Conservation (phyloP, 2,113 vertebrate species). For the Oncorhynchus masou region DNA sequence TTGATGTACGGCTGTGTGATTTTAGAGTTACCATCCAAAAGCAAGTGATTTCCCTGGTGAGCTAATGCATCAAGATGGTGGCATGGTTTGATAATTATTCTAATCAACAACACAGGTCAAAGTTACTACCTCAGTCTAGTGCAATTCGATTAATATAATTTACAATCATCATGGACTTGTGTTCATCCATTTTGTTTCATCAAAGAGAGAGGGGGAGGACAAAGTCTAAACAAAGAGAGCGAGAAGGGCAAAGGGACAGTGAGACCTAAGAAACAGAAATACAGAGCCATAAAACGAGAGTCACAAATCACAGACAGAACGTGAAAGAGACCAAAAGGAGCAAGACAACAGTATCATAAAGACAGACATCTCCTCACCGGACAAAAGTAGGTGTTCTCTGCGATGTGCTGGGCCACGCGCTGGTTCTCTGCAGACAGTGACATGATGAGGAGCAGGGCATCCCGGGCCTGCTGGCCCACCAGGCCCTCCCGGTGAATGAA, state of each 20-base stretch:
- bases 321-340: neutral
- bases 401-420: constrained; percentile 87
- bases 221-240: neutral
- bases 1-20: neutral
- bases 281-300: neutral
- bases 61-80: neutral
- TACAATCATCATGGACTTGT: too few relatives aligned
- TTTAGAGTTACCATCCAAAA: neutral
- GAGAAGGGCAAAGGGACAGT: neutral
- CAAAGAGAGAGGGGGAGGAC: neutral
- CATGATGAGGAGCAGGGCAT: constrained; percentile 95
- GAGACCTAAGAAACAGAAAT: neutral
- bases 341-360: neutral
- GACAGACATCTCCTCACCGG: constrained; percentile 59
- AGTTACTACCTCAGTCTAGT: too few relatives aligned
- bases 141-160: too few relatives aligned
- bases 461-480: constrained; percentile 93
- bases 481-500: constrained; percentile 93
- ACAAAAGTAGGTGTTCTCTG: constrained; percentile 95
- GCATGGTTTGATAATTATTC: too few relatives aligned
- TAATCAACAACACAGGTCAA: too few relatives aligned
- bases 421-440: constrained; percentile 91
- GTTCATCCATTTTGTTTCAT: too few relatives aligned
- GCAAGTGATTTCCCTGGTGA: constrained; percentile 12
- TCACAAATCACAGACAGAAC: neutral